Conservation (phyloP, 2,888 invertebrate species). For the Folsomia candida region DNA sequence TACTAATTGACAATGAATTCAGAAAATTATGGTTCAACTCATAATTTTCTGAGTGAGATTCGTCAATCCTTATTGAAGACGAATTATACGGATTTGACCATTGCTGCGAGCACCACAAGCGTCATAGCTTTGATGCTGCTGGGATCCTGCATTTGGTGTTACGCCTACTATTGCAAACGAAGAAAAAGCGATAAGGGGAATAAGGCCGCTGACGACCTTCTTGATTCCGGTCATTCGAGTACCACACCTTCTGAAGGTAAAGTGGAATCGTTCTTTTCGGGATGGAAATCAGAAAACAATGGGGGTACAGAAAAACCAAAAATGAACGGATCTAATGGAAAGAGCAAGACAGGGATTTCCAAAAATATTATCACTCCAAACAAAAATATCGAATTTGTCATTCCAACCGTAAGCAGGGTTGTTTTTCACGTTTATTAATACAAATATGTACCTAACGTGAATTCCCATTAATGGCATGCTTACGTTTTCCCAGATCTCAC, state of each 20-base stretch:
- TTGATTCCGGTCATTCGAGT: background rate
- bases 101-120: conserved; percentile 38
- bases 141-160: conserved; percentile 40
- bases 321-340: background rate
- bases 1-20: background rate
- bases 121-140: conserved; percentile 34
- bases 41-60: too few species aligned
- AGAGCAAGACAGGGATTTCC: conserved; percentile 12
- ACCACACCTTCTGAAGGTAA: background rate
- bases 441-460: background rate
- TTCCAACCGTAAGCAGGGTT: conserved; percentile 48
- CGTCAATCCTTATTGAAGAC: conserved; percentile 22
- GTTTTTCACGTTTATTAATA: too few species aligned
- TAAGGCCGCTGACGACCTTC: background rate
- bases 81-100: conserved; percentile 32
- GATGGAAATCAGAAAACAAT: background rate
- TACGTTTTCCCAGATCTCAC: conserved; percentile 21
- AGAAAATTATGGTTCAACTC: background rate
- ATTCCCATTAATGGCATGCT: background rate
- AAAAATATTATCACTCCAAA: conserved; percentile 50
- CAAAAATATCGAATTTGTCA: conserved; percentile 45
- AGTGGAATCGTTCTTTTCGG: background rate
- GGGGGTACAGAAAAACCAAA: background rate
- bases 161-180: conserved; percentile 12
- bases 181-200: background rate